Percentiles rank a stretch among this genome's conserved stretches.
These are phyloP conservation scores for Lepisosteus osseus DNA, from an alignment of 2,113 vertebrate genomes.

Conservation along the genomic window DNA sequence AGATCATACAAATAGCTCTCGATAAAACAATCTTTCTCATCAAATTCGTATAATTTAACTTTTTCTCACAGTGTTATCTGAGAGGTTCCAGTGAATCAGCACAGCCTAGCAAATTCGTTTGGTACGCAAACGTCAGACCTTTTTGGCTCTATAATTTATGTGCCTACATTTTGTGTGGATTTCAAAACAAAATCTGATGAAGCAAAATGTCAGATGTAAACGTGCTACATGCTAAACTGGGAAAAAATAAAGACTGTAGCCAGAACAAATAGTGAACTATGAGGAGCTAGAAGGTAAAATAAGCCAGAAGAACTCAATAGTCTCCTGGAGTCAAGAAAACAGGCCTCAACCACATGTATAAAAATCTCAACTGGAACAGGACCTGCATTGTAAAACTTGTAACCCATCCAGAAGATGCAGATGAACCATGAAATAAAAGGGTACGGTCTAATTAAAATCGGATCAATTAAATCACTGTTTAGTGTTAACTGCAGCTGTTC, in stretches of 20 bases:
- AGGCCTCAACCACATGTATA: background rate
- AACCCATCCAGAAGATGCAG: background rate
- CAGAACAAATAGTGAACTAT: conserved; percentile 25
- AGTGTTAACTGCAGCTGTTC: background rate
- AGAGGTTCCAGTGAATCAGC: conserved; percentile 3
- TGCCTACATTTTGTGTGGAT: conserved; percentile 28
- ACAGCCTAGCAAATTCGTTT: background rate
- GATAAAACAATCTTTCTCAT: conserved; percentile 19
- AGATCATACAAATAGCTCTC: conserved; percentile 11
- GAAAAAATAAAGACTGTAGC: background rate
- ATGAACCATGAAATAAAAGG: conserved; percentile 5
- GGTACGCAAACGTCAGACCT: conserved; percentile 15
- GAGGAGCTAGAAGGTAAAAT: conserved; percentile 1
- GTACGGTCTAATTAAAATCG: background rate
- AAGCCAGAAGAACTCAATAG: background rate
- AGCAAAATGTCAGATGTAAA: conserved; percentile 24
- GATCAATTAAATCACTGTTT: background rate
- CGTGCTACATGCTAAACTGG: conserved; percentile 20
- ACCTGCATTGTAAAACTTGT: background rate
- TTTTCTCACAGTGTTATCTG: conserved; percentile 23
- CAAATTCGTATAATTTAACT: conserved; percentile 21
- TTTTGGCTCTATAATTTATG: conserved; percentile 18
- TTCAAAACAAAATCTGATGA: conserved; percentile 27
- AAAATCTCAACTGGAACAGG: background rate
- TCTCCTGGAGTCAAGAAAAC: background rate